Conservation (phyloP, 2,797 vertebrate species). For the Chelon labrosus region DNA sequence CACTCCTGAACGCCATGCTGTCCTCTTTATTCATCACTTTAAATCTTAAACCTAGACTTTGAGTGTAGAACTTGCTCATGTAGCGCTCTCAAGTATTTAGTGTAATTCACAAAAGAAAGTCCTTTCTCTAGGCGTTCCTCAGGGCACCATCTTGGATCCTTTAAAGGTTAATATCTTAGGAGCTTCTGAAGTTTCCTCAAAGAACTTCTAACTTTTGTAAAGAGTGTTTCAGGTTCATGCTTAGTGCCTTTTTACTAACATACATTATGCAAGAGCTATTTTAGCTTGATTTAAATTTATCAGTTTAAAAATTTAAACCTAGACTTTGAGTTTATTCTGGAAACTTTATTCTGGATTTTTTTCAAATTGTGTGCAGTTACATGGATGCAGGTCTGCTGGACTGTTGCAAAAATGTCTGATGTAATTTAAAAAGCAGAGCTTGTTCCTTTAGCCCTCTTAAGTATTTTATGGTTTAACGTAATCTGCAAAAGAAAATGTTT, state of each 20-base stretch:
- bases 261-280: constrained; percentile 1
- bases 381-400: too few relatives aligned
- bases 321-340: too few relatives aligned
- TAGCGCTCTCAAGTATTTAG: constrained; percentile 1
- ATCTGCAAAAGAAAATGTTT: too few relatives aligned
- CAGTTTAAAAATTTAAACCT: too few relatives aligned
- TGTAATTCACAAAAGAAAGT: not conserved
- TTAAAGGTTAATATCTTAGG: too few relatives aligned
- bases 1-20: not conserved
- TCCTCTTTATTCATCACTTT: not conserved
- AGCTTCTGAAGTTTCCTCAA: too few relatives aligned
- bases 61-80: not conserved
- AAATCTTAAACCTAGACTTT: constrained; percentile 4
- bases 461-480: too few relatives aligned
- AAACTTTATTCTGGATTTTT: too few relatives aligned
- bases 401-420: too few relatives aligned
- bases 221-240: constrained; percentile 19
- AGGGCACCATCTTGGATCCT: constrained; percentile 14
- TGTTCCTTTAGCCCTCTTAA: too few relatives aligned
- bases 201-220: constrained; percentile 4
- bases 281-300: too few relatives aligned
- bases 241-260: constrained; percentile 40
- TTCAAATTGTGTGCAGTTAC: too few relatives aligned
- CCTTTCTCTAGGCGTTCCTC: constrained; percentile 34
- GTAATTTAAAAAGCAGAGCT: not conserved